These are phyloP conservation scores for Galbula dea DNA, from an alignment of 2,113 vertebrate species.

Conservation along the genomic window DNA sequence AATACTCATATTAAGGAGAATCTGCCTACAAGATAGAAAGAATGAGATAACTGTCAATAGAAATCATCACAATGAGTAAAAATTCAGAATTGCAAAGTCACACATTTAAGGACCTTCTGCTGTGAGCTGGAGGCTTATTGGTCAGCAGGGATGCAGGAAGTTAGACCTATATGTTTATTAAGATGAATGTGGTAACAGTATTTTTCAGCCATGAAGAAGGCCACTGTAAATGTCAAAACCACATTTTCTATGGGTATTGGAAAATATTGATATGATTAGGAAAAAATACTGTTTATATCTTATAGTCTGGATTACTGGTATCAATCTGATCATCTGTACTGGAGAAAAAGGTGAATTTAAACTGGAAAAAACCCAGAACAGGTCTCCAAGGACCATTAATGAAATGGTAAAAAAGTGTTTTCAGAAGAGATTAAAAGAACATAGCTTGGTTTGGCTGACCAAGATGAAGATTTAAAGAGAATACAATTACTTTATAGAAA, in stretches of 20 bases:
- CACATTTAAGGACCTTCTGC: neutral
- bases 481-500: constrained; percentile 2
- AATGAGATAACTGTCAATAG: neutral
- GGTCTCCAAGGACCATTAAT: neutral
- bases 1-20: neutral
- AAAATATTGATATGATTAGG: neutral
- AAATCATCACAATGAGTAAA: neutral
- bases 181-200: neutral
- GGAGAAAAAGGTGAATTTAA: neutral
- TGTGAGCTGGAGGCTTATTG: neutral
- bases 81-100: neutral
- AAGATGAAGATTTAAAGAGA: neutral
- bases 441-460: neutral
- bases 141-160: neutral
- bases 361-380: neutral
- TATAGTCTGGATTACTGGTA: neutral
- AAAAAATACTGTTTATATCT: neutral
- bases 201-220: neutral
- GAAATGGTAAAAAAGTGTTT: neutral
- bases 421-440: neutral
- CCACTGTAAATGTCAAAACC: neutral
- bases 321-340: neutral
- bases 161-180: neutral
- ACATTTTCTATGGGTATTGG: neutral
- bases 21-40: neutral